Base-by-base conservation (phyloP, 2,797 vertebrate species). In the Microcaecilia unicolor region DNA sequence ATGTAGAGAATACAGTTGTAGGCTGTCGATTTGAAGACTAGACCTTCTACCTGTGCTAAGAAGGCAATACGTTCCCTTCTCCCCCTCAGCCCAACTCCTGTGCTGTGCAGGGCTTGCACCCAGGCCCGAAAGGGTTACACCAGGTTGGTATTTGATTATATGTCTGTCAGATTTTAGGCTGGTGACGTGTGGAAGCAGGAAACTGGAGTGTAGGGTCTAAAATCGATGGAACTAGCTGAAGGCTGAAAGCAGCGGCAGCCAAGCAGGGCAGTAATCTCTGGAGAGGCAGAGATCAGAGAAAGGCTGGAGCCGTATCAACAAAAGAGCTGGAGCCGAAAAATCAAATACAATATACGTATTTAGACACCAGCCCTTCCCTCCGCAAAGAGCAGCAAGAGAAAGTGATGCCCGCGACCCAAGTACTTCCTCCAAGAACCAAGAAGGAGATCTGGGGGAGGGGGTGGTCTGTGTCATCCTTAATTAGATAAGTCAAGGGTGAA, bases 91-190 rank as follows among this genome's bases (percentile, higher is more conserved):
- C n/a, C n/a, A n/a, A n/a, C n/a, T n/a, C n/a, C n/a, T n/a, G n/a
- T n/a, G n/a, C n/a, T n/a, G n/a, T n/a, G n/a, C n/a, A n/a, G n/a
- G n/a, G n/a, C n/a, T 14, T 6, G 23, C 16, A 14, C 36, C 58
- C 48, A 42, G 58, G 38, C 13, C 69, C 65, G 82, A 86, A 81
- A 76, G 86, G 78, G 86, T 88, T 88, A 88, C 85, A 74, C 72
- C 73, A 77, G 84, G 83, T 80, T 81, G 80, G 81, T 82, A 81
- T 83, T 85, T 86, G 83, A 85, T 82, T 80, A 83, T 85, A 83
- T 86, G 89, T 85, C 86, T 88, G 83, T 88, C 86, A 87, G 86
- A 84, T 88, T 89, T 86, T 85, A 81, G 80, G 49, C 37, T 45
- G 70, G 85, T 89, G 87, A 88, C 85, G 85, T 81, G 84, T 65